Percentiles rank a stretch among this genome's conserved stretches.
phyloP scores from a whole-genome alignment of 2,797 vertebrate genomes.

The Alosa sapidissima region DNA sequence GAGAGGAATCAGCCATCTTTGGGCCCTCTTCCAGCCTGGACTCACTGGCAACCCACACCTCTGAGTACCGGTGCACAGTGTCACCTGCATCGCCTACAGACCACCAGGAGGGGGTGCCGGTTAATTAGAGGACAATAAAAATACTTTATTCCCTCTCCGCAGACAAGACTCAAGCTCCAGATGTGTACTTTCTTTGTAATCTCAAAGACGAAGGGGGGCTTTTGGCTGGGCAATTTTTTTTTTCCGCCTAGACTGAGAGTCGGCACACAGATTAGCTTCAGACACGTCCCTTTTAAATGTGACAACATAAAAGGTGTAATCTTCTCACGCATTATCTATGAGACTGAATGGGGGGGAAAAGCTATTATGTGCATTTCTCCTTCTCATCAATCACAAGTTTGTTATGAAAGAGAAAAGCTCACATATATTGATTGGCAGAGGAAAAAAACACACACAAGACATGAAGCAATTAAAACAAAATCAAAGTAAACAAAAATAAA shows the following conservation, averaged over 20 bases:
- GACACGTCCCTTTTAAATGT: conserved; percentile 3
- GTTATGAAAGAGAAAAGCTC: conserved; percentile 3
- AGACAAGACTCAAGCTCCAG: not conserved
- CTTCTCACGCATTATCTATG: not conserved
- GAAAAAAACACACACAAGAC: not conserved
- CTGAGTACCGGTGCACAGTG: no score
- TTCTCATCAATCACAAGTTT: conserved; percentile 4
- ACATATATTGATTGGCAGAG: not conserved
- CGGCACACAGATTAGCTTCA: not conserved
- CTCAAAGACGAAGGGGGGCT: not conserved
- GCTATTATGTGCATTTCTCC: conserved; percentile 18
- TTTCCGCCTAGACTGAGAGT: not conserved
- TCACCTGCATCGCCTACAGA: not conserved
- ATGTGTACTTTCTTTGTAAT: not conserved
- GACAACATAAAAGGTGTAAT: conserved; percentile 25
- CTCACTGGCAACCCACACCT: not conserved
- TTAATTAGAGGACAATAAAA: not conserved
- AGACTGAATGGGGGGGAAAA: not conserved
- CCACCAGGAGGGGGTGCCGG: not conserved
- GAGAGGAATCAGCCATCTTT: not conserved
- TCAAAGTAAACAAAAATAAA: conserved; percentile 6
- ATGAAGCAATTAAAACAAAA: not conserved
- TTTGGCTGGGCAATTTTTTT: not conserved
- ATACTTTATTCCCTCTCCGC: not conserved
- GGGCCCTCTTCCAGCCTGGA: not conserved